A percentile compares a stretch with the other conserved stretches of the same genome.
These are phyloP conservation scores for Prunella himalayana DNA, from an alignment of 2,113 vertebrate species.

Conservation along the genomic window DNA sequence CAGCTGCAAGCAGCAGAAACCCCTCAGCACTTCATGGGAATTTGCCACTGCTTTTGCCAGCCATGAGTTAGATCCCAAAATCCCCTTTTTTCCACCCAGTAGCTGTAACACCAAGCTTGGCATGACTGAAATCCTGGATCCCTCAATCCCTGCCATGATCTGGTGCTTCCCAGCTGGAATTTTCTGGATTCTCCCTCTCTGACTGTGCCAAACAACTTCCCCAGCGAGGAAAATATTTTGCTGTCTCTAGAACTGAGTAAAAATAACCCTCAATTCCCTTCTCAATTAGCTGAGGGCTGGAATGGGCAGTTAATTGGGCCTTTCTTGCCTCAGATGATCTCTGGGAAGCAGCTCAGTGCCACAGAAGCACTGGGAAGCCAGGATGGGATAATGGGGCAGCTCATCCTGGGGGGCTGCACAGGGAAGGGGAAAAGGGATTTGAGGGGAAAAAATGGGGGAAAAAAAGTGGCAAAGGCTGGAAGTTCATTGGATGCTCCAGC, in stretches of 20 bases:
- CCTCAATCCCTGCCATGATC: rapidly evolving
- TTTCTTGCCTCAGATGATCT: not conserved
- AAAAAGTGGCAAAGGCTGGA: not conserved
- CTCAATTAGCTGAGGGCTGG: not conserved
- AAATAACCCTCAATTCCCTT: conserved; percentile 4
- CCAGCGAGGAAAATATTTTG: not conserved
- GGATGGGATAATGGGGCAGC: not conserved
- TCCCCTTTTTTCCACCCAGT: not conserved
- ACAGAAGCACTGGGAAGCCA: not conserved
- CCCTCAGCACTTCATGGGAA: not conserved
- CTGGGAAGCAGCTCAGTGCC: not conserved
- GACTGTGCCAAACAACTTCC: not conserved
- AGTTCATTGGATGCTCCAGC: not conserved
- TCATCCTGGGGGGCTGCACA: rapidly evolving
- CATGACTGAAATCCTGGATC: rapidly evolving
- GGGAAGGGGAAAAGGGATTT: not conserved
- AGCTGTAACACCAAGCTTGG: not conserved
- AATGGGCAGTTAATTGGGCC: not conserved
- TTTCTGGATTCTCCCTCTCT: not conserved
- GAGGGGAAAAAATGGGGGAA: not conserved
- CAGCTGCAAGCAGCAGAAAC: not conserved
- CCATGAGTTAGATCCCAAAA: not conserved
- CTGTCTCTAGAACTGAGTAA: not conserved
- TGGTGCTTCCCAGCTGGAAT: not conserved
- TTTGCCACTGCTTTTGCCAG: not conserved